Base-by-base conservation (phyloP, 2,797 vertebrate species). In the Onychomys arenicola region DNA sequence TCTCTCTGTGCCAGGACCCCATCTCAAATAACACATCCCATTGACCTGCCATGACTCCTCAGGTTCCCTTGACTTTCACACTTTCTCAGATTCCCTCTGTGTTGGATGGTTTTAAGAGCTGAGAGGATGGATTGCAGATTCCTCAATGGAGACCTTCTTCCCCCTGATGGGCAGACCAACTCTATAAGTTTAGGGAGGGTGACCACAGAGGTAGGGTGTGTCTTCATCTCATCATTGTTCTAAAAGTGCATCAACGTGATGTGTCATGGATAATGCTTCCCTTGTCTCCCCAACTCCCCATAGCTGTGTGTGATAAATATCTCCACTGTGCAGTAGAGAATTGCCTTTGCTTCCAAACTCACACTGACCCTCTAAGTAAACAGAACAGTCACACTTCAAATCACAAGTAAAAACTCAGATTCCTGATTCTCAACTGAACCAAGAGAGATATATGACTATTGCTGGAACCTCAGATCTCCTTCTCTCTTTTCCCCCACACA, bases 21-120 rank as follows among this genome's bases (percentile, higher is more conserved):
- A 23, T 5, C 29, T 25, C 78, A 1, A 14, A 69, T 7, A 10
- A 17, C 40, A 19, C 29, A 16, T 37, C 13, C 12, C 12, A 40
- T 16, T 40, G 23, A 61, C 11, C 13, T 43, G 1, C 5, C 2
- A 0, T 43, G 34, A 27, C 6, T 59, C 34, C 13, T 17, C 4
- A 49, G 12, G 12, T 2, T 5, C 46, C 9, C 46, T 17, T 3
- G 16, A 75, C 9, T 6, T 9, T 55, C 29, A 76, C 11, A 29
- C 4, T 9, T 82, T 14, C 87, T 81, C 34, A 40, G 8, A 14
- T 46, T 29, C 32, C 43, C 27, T 57, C 91, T 86, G 43, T 40
- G 75, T 80, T 69, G 0, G 12, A 6, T 61, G 46, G 77, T 65
- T 46, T 87, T 14, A 25, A 78, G 4, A 43, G 8, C n/a, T 59